Base-by-base conservation (phyloP, 2,888 invertebrate genomes). In the Limnephilus auricula region DNA sequence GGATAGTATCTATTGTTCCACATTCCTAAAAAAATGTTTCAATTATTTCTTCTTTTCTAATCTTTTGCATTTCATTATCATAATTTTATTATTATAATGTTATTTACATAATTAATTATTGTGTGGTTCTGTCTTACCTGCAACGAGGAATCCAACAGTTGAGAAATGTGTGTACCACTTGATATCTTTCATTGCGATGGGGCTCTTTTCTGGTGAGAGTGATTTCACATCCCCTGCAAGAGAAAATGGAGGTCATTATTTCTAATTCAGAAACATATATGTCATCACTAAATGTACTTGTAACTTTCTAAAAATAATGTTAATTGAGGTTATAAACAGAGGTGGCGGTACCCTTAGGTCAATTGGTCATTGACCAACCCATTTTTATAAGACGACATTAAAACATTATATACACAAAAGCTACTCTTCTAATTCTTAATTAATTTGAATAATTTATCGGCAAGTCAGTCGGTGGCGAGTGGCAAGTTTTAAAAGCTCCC, bases 1-100 rank as follows among this genome's bases (percentile, higher is more conserved):
- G 98, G 98, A 94, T 98, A 98, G 95, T 98, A 98, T 37, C 98
- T 97, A 94, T 98, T 98, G 94, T 98, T 98, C 98, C 98, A 98
- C 95, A 98, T 97, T 89, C 98, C 98, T 97, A 94, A 85, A 95
- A 94, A 90, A 93, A 93, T 65, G 18, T 50, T 65, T 6, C n/a
- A n/a, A n/a, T n/a, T n/a, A n/a, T n/a, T n/a, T n/a, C n/a, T n/a
- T n/a, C n/a, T n/a, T n/a, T n/a, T n/a, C n/a, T n/a, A n/a, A n/a
- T n/a, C n/a, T n/a, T n/a, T n/a, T n/a, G n/a, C n/a, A n/a, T n/a
- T n/a, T n/a, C n/a, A n/a, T n/a, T n/a, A n/a, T n/a, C n/a, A n/a
- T n/a, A n/a, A n/a, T n/a, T n/a, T n/a, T n/a, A 45, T 12, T 32
- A 82, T 32, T 32, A 15, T 32, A 82, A 78, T 78, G 78, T 30